phyloP scores from a whole-genome alignment of 1,140 invertebrate genomes.

The Artemia franciscana region DNA sequence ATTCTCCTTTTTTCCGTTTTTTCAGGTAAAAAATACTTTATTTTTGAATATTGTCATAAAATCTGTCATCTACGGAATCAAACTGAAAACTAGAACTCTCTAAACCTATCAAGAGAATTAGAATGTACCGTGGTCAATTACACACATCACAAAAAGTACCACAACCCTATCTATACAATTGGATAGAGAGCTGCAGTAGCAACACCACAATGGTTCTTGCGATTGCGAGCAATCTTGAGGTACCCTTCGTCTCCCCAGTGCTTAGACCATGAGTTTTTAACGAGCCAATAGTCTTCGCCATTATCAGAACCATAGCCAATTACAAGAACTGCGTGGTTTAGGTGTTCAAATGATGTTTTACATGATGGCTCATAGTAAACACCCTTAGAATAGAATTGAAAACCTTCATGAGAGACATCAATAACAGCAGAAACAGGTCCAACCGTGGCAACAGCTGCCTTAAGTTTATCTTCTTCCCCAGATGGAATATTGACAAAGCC shows the following conservation, averaged over 20 bases:
- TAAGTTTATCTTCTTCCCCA: slow-evolving; percentile 40
- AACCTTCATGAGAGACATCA: slow-evolving; percentile 53
- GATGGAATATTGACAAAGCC: slow-evolving; percentile 56
- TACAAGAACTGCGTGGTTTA: slow-evolving; percentile 70
- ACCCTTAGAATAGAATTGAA: slow-evolving; percentile 54
- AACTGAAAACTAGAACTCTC: too few species aligned
- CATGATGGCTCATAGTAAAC: slow-evolving; percentile 44
- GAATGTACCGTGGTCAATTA: too few species aligned
- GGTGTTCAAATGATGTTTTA: slow-evolving; percentile 30
- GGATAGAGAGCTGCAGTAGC: slow-evolving; percentile 58
- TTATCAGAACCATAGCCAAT: slow-evolving; percentile 52
- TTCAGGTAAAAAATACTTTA: too few species aligned
- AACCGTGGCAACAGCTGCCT: slow-evolving; percentile 55
- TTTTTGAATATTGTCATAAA: too few species aligned
- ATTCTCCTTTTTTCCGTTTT: too few species aligned
- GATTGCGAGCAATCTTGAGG: slow-evolving; percentile 69
- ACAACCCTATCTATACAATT: slow-evolving; percentile 35
- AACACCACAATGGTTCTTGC: slow-evolving; percentile 69
- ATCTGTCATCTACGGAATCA: too few species aligned
- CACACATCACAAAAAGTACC: too few species aligned
- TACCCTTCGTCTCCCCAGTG: slow-evolving; percentile 66
- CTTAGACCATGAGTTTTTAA: slow-evolving; percentile 43
- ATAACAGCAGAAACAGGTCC: slow-evolving; percentile 76
- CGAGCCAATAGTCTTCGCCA: slow-evolving; percentile 29
- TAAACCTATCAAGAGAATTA: too few species aligned